Base-by-base conservation (phyloP, 35 echinoderm and acorn worm genomes). In the Apostichopus parvimensis region DNA sequence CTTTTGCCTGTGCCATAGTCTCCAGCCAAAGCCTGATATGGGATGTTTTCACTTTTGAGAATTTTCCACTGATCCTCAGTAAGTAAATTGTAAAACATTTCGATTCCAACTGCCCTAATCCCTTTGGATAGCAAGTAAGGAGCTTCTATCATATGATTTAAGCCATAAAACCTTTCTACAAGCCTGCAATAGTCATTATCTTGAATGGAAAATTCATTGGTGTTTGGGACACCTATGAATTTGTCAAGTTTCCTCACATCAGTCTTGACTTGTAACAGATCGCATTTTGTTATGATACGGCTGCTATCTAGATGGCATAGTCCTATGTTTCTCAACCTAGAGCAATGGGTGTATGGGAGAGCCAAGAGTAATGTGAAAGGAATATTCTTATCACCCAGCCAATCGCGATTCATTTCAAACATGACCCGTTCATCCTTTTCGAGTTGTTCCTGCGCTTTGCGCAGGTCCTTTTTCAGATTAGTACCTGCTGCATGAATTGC, bases 1-100 rank as follows among this genome's bases (percentile, higher is more conserved):
- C 56, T 84, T 84, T 84, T 84, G 81, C 81, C 81, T 59, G 81
- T 84, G 7, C 81, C 81, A 84, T 84, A 84, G 21, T 58, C 81
- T 58, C 81, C 81, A 22, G 81, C 81, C 23, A 84, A 22, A 58
- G 53, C 21, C 18, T 84, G 81, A 84, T 22, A 84, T 58, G 55
- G 81, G 53, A 58, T 84, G 12, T 60, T 1, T 21, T 12, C 14
- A 55, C 8, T 22, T 1, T n/a, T 56, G n/a, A 84, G 57, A 18
- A 60, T 8, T 22, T 24, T 59, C 8, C 22, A n/a, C 56, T 84
- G 81, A 52, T 57, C 81, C 10, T 84, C 56, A 23, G 81, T 59
- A 7, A 84, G 54, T 6, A 84, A 59, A 20, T 6, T 58, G 17
- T 9, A 4, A 58, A 18, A 18, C 81, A 84, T 84, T 56, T 84